Conservation (phyloP, 2,113 vertebrate genomes). For the Anoura caudifer region DNA sequence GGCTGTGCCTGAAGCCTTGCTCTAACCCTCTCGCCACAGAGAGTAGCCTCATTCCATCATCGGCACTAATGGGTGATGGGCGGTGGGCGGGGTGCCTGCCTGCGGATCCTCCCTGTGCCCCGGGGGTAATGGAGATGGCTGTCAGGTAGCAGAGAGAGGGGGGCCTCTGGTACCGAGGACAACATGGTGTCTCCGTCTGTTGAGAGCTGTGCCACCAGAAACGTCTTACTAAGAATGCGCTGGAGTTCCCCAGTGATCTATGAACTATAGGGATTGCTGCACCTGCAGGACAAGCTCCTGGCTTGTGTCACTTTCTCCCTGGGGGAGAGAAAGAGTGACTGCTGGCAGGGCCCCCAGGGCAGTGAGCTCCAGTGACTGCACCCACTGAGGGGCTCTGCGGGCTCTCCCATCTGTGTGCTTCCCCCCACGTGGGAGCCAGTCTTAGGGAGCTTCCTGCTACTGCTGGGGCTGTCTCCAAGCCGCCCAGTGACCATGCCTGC, state of each 20-base stretch:
- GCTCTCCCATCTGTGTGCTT: background rate
- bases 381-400: background rate
- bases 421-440: background rate
- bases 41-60: background rate
- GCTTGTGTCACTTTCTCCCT: background rate
- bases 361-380: background rate
- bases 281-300: background rate
- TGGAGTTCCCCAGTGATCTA: background rate
- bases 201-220: background rate
- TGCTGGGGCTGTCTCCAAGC: background rate
- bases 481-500: background rate
- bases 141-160: fast-evolving
- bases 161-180: background rate
- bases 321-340: background rate
- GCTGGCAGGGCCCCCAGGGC: background rate
- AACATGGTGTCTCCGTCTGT: background rate
- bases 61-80: fast-evolving
- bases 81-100: fast-evolving
- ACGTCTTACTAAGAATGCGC: fast-evolving
- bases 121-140: too few species aligned
- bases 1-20: background rate
- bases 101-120: background rate
- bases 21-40: background rate
- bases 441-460: background rate
- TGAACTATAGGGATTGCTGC: background rate